phyloP scores from a whole-genome alignment of 2,797 vertebrate genomes.

The Chelmon rostratus region DNA sequence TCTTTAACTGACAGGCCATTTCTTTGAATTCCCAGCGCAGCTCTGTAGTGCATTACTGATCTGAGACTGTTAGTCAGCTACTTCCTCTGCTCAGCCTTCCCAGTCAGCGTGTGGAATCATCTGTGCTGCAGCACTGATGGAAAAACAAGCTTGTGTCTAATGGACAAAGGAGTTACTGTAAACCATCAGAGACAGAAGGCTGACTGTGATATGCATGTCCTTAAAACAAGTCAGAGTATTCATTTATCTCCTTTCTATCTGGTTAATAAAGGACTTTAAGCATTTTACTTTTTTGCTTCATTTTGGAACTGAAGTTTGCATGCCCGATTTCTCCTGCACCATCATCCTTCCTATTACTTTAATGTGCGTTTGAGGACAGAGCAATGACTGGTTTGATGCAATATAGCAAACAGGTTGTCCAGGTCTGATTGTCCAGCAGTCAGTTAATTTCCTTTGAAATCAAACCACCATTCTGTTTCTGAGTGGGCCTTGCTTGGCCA shows the following conservation, averaged over 20 bases:
- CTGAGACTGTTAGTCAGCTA: constrained; percentile 1
- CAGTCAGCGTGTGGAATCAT: not conserved
- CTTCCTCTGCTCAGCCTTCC: constrained; percentile 2
- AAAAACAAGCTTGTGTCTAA: not conserved
- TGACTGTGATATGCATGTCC: not conserved
- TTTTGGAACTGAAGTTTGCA: not conserved
- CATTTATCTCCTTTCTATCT: not conserved
- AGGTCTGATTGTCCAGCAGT: not conserved
- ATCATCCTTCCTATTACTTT: not conserved
- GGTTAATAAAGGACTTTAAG: not conserved
- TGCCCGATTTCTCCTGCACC: too few species aligned
- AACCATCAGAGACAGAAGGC: not conserved
- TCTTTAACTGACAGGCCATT: not conserved
- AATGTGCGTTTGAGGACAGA: not conserved
- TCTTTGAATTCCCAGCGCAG: not conserved
- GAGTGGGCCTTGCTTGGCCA: too few species aligned
- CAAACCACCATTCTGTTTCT: not conserved
- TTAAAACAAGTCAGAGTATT: not conserved
- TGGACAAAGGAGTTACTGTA: constrained; percentile 9
- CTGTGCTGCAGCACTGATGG: not conserved
- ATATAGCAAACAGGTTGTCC: not conserved
- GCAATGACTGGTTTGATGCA: not conserved
- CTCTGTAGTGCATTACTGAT: constrained; percentile 5
- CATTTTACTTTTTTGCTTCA: not conserved
- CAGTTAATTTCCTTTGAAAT: not conserved